Evolutionary conservation across 2,888 invertebrate species (phyloP).

Genomic region (Drosophila percnosoma): DNA sequence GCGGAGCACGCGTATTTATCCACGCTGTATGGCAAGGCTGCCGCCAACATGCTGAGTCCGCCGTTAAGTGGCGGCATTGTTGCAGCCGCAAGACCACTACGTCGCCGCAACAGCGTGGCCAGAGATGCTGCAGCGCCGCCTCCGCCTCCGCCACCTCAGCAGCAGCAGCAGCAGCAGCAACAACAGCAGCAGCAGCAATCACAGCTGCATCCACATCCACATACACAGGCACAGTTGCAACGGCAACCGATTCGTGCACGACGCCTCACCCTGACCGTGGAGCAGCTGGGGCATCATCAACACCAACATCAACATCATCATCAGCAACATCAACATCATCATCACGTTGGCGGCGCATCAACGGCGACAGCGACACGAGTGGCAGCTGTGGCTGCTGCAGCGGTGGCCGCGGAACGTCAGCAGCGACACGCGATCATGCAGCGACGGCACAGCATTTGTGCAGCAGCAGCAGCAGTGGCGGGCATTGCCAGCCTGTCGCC

Average conservation of each 20-base stretch:
- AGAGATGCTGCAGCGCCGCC: constrained; percentile 1
- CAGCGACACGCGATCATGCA: constrained; percentile 57
- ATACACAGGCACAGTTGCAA: background rate
- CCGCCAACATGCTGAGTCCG: constrained; percentile 83
- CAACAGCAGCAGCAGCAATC: background rate
- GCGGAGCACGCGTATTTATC: constrained; percentile 83
- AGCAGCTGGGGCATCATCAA: constrained; percentile 7
- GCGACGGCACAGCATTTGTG: constrained; percentile 62
- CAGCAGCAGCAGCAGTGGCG: constrained; percentile 38
- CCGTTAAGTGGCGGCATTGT: constrained; percentile 69
- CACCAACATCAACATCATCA: background rate
- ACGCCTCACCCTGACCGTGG: constrained; percentile 7
- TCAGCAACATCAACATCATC: constrained; percentile 13
- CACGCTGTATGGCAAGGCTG: constrained; percentile 78
- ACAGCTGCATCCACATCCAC: background rate
- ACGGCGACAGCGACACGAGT: constrained; percentile 49
- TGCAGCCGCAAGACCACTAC: constrained; percentile 39
- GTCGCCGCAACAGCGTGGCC: constrained; percentile 30
- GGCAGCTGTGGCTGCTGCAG: constrained; percentile 37
- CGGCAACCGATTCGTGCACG: constrained; percentile 5
- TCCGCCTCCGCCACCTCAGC: background rate
- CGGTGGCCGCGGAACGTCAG: constrained; percentile 44
- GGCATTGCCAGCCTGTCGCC: constrained; percentile 65
- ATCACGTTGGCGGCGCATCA: constrained; percentile 29
- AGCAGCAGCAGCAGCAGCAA: background rate